Evolutionary conservation across 2,888 invertebrate genomes (phyloP).

Genomic region (Zygothrica quintamaculata): DNA sequence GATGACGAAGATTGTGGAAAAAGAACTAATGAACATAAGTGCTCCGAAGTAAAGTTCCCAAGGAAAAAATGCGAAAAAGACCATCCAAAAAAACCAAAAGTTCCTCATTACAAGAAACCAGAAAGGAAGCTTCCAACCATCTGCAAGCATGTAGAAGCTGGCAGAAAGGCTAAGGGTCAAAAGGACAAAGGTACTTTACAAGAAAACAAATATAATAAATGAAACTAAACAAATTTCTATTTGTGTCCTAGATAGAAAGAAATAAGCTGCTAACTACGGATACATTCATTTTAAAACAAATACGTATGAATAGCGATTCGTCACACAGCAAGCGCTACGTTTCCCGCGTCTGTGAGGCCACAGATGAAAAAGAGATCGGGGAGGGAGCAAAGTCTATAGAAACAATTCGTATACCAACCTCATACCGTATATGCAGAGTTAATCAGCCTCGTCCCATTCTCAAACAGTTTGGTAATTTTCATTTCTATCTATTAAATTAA

Average conservation of each 20-base stretch:
- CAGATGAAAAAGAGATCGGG: no score
- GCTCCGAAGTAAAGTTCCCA: conserved; percentile 35
- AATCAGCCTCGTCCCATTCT: conserved; percentile 42
- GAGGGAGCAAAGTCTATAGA: conserved; percentile 28
- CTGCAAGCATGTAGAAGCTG: no score
- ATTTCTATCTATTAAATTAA: no score
- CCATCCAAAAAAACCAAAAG: background rate
- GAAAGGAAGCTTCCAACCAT: conserved; percentile 33
- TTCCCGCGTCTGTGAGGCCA: background rate
- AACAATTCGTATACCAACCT: conserved; percentile 51
- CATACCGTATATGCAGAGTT: conserved; percentile 57
- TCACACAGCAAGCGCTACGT: conserved; percentile 1
- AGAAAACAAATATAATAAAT: background rate
- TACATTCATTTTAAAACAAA: conserved; percentile 17
- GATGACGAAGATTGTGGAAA: conserved; percentile 13
- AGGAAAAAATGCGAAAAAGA: conserved; percentile 55
- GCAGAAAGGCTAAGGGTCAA: conserved; percentile 16
- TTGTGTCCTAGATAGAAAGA: conserved; percentile 67
- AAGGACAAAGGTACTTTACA: background rate
- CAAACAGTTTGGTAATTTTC: conserved; percentile 68
- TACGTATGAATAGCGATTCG: conserved; percentile 19
- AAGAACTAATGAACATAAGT: background rate
- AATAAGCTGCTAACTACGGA: conserved; percentile 37
- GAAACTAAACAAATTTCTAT: conserved; percentile 14
- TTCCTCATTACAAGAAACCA: conserved; percentile 1